Base-by-base conservation (phyloP, 2,797 vertebrate species). In the Poecilia gillii region DNA sequence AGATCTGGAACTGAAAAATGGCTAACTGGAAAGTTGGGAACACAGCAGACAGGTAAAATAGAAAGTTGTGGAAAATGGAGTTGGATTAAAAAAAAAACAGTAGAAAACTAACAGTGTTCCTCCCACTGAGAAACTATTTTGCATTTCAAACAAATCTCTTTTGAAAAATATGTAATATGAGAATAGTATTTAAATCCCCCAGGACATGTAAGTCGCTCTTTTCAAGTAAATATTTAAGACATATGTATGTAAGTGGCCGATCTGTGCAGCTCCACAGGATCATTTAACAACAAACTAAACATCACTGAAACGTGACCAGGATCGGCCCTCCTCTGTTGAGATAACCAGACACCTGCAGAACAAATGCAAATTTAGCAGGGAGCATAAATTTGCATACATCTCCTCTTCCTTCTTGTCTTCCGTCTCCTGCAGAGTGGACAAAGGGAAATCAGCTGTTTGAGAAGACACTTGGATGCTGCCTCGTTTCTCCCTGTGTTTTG, bases 401-500 rank as follows among this genome's bases (percentile, higher is more conserved):
- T 39, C 73, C 39, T 76, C 74, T 12, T 82, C n/a, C n/a, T 43
- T 39, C 31, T 43, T 31, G 8, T 64, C 41, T 74, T 36, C 3
- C 1, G 41, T 82, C 53, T 64, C 59, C 1, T 51, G 68, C 75
- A 94, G 93, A 81, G 86, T 85, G 2, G 90, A 90, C 68, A 90
- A 79, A 85, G 86, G 84, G n/a, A 87, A 75, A 85, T 91, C 87
- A 0, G 79, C 83, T 66, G 87, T 93, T 72, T 94, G 88, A 94
- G 49, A n/a, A 55, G 79, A 76, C 3, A 14, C 55, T 12, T 78
- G 82, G 46, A 47, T 72, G 78, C 87, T 53, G 75, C 62, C 76
- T 43, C 1, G 72, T 82, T 73, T 28, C 75, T 74, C 51, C 46
- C 72, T 71, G 31, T 46, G 75, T 73, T 76, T 36, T 78, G 87